Percentiles rank a stretch among this genome's conserved stretches.
Conservation (phyloP, 2,888 invertebrate species). For the Aethes cnicana region DNA sequence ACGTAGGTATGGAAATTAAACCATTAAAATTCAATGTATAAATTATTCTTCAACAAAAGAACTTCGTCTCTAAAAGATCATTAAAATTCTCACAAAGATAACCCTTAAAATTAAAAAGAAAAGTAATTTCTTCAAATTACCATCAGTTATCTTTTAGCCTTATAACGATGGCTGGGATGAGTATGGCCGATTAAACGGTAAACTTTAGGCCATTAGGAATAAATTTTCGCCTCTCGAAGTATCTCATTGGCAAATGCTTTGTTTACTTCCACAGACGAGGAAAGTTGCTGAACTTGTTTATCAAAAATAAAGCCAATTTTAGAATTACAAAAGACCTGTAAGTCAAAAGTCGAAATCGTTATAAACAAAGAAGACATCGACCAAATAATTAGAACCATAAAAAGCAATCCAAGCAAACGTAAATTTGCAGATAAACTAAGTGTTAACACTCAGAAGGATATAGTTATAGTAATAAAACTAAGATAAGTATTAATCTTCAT, state of each 20-base stretch:
- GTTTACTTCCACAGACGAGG: constrained; percentile 8
- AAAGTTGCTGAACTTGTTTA: constrained; percentile 16
- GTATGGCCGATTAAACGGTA: constrained; percentile 51
- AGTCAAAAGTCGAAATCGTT: not conserved
- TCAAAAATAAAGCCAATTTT: not conserved
- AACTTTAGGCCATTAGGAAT: constrained; percentile 55
- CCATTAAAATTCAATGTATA: no score
- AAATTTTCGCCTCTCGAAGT: constrained; percentile 46
- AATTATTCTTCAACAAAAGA: not conserved
- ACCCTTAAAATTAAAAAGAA: constrained; percentile 26
- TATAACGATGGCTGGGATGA: constrained; percentile 44
- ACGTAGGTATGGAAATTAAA: no score
- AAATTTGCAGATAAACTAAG: constrained; percentile 29
- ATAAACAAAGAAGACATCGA: constrained; percentile 14
- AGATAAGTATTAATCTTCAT: constrained; percentile 32
- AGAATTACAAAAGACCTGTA: not conserved
- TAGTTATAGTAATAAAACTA: constrained; percentile 30
- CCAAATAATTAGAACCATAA: constrained; percentile 22
- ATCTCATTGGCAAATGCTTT: constrained; percentile 31
- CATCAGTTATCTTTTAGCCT: constrained; percentile 43
- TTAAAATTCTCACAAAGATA: constrained; percentile 28
- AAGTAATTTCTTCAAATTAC: constrained; percentile 34
- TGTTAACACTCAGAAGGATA: constrained; percentile 25
- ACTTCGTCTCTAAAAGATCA: constrained; percentile 20
- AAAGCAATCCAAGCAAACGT: constrained; percentile 21